phyloP scores from a whole-genome alignment of 2,888 invertebrate species.

The Cryptus viduatorius region DNA sequence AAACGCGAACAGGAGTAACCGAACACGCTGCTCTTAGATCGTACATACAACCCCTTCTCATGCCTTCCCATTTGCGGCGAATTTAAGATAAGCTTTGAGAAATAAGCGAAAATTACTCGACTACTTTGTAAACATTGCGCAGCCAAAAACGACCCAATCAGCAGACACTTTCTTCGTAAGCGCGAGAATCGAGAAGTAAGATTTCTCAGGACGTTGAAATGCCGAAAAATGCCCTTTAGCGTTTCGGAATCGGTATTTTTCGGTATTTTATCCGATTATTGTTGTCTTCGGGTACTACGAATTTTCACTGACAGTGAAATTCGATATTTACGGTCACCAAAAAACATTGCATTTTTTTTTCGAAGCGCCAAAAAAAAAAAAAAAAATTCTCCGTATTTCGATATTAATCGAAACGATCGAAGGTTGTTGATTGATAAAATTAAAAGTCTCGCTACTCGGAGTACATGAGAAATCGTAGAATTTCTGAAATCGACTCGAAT shows the following conservation, averaged over 20 bases:
- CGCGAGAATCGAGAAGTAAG: not conserved
- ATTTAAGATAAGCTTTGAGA: conserved; percentile 17
- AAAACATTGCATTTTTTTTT: no score
- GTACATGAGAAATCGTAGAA: no score
- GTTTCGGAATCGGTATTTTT: not conserved
- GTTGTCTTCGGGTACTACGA: no score
- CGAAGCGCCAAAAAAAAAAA: no score
- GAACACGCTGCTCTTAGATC: conserved; percentile 34
- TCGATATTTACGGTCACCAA: no score
- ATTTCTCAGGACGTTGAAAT: not conserved
- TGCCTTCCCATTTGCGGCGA: conserved; percentile 2
- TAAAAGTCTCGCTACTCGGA: no score
- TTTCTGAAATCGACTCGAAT: no score
- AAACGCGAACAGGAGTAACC: conserved; percentile 43
- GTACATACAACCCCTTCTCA: not conserved
- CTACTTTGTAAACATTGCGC: conserved; percentile 2
- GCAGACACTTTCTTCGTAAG: not conserved
- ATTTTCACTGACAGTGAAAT: no score
- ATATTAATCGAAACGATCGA: no score
- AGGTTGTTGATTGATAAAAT: no score
- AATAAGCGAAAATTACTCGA: conserved; percentile 34
- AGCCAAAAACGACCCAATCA: not conserved
- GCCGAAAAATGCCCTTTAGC: not conserved
- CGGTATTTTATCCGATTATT: no score
- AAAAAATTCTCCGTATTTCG: no score